phyloP scores from a whole-genome alignment of 1,140 invertebrate genomes.

The Tribolium madens region DNA sequence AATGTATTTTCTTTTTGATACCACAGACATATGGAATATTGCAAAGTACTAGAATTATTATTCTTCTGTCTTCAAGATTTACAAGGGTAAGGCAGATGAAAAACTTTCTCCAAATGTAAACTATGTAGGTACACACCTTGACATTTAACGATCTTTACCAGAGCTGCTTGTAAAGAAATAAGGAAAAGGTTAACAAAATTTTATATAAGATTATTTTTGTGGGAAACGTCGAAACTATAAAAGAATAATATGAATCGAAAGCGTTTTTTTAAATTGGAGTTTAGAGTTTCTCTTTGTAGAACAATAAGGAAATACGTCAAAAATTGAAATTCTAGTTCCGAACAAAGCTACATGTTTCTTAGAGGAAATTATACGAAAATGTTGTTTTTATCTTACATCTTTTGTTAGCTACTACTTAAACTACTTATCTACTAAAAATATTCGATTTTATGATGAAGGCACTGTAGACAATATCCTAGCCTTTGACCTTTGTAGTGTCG shows the following conservation, averaged over 20 bases:
- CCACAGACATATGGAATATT: too few species aligned
- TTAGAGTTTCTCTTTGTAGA: neutral
- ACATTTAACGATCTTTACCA: neutral
- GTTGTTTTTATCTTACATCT: too few species aligned
- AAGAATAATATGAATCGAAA: neutral
- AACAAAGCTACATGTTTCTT: too few species aligned
- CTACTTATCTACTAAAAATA: conserved; percentile 32
- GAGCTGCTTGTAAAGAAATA: neutral
- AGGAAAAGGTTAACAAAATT: neutral
- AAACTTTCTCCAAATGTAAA: neutral
- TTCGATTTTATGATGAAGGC: neutral
- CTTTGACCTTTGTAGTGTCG: conserved; percentile 23
- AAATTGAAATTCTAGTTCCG: neutral
- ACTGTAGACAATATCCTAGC: conserved; percentile 2
- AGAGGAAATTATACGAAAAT: too few species aligned
- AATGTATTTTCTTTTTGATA: too few species aligned
- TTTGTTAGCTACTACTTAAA: too few species aligned
- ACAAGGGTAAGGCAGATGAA: neutral
- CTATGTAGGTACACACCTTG: neutral
- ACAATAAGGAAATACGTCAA: neutral
- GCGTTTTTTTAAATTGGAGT: neutral
- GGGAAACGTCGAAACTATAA: neutral
- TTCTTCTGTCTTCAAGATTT: too few species aligned
- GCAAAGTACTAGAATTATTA: too few species aligned
- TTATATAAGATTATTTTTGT: neutral